These are phyloP conservation scores for Epistrophe grossulariae DNA, from an alignment of 2,888 invertebrate species.

Conservation along the genomic window DNA sequence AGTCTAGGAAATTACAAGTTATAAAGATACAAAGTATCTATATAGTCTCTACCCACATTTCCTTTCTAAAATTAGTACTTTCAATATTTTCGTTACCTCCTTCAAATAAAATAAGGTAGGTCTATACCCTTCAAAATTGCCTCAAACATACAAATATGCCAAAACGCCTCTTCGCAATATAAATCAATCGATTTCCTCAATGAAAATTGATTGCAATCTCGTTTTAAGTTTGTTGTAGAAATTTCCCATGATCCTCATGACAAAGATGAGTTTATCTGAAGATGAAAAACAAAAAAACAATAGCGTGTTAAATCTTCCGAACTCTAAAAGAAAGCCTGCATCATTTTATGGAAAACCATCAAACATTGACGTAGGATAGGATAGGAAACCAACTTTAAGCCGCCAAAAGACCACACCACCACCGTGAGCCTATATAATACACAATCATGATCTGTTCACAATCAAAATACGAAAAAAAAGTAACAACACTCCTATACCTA, in stretches of 20 bases:
- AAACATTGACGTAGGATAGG: conserved; percentile 38
- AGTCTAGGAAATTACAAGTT: background rate
- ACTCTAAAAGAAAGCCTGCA: conserved; percentile 38
- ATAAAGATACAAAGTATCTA: background rate
- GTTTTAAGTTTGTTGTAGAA: background rate
- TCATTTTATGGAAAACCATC: conserved; percentile 24
- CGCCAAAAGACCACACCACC: conserved; percentile 36
- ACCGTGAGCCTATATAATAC: conserved; percentile 35
- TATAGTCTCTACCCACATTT: background rate
- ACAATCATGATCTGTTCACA: conserved; percentile 56
- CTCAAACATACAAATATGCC: conserved; percentile 28
- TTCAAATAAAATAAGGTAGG: background rate
- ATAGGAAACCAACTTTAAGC: conserved; percentile 21
- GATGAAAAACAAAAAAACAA: conserved; percentile 35
- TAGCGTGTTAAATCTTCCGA: conserved; percentile 24
- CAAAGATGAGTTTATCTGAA: conserved; percentile 38
- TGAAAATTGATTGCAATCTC: conserved; percentile 54
- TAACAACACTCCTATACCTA: conserved; percentile 31
- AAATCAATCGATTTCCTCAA: conserved; percentile 56
- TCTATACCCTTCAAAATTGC: conserved; percentile 2
- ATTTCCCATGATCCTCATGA: conserved; percentile 16
- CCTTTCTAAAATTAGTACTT: conserved; percentile 15
- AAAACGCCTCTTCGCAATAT: conserved; percentile 29
- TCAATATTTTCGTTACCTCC: conserved; percentile 16
- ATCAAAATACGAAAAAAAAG: conserved; percentile 14